phyloP scores from a whole-genome alignment of 2,888 invertebrate genomes.

The Spodoptera littoralis region DNA sequence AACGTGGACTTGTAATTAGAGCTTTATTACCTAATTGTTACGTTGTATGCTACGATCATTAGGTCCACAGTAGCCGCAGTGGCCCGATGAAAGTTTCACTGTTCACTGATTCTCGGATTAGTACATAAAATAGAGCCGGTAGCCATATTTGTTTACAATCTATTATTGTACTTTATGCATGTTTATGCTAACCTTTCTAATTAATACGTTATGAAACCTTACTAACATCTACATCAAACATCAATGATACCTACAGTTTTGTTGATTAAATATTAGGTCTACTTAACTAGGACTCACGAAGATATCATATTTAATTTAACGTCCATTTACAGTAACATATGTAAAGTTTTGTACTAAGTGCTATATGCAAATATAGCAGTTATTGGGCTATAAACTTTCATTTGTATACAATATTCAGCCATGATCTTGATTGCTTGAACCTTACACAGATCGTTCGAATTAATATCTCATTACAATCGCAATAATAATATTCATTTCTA shows the following conservation, averaged over 20 bases:
- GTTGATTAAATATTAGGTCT: no score
- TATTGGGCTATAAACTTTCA: conserved; percentile 17
- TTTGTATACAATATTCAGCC: conserved; percentile 4
- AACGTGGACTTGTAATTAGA: conserved; percentile 27
- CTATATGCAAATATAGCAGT: conserved; percentile 10
- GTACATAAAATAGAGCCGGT: conserved; percentile 3
- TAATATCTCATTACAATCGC: conserved; percentile 29
- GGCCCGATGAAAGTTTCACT: conserved; percentile 24
- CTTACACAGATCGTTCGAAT: conserved; percentile 15
- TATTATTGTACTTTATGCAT: conserved; percentile 14
- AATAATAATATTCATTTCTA: conserved; percentile 18
- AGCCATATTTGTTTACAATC: conserved; percentile 16
- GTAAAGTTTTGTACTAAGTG: no score
- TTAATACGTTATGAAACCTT: no score
- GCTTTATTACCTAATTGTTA: conserved; percentile 49
- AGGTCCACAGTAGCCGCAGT: conserved; percentile 4
- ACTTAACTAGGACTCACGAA: no score
- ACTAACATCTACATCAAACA: no score
- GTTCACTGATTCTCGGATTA: conserved; percentile 13
- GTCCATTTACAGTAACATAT: no score
- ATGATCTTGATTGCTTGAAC: conserved; percentile 34
- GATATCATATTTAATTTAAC: no score
- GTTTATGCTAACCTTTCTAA: no score
- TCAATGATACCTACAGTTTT: no score
- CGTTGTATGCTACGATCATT: conserved; percentile 16